These are phyloP conservation scores for Colinus virginianus DNA, from an alignment of 2,113 vertebrate species.

Conservation along the genomic window DNA sequence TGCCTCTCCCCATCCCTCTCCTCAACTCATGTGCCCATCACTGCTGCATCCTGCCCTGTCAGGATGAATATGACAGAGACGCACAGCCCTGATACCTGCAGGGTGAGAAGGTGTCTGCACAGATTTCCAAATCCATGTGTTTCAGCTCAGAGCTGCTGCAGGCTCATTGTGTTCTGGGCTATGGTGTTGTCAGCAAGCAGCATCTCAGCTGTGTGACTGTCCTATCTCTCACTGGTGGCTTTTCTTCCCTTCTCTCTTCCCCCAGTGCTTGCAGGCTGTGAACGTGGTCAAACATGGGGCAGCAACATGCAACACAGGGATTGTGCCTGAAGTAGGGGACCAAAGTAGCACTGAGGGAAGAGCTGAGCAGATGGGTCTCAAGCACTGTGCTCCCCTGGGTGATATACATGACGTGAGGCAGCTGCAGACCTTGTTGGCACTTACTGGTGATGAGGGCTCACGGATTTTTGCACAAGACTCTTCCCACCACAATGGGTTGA, in stretches of 20 bases:
- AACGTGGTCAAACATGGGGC: neutral
- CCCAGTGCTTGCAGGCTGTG: neutral
- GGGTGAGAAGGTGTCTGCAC: neutral
- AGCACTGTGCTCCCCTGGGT: neutral
- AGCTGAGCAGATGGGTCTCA: neutral
- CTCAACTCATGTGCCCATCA: accelerated
- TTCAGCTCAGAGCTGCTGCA: neutral
- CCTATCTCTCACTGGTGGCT: neutral
- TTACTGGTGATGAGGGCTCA: neutral
- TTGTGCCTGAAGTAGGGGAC: neutral
- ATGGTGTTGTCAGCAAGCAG: neutral
- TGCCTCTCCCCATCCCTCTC: neutral
- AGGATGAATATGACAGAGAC: neutral
- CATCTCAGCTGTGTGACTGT: neutral
- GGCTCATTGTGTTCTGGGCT: neutral
- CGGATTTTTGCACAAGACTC: neutral
- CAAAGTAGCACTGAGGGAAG: accelerated
- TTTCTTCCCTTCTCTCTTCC: neutral
- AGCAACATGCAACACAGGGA: neutral
- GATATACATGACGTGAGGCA: neutral
- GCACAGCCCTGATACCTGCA: neutral
- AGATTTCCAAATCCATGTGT: neutral
- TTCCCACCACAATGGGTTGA: neutral
- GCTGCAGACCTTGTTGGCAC: neutral
- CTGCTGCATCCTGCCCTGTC: neutral